Base-by-base conservation (phyloP, 1,140 invertebrate species). In the Aphis gossypii region DNA sequence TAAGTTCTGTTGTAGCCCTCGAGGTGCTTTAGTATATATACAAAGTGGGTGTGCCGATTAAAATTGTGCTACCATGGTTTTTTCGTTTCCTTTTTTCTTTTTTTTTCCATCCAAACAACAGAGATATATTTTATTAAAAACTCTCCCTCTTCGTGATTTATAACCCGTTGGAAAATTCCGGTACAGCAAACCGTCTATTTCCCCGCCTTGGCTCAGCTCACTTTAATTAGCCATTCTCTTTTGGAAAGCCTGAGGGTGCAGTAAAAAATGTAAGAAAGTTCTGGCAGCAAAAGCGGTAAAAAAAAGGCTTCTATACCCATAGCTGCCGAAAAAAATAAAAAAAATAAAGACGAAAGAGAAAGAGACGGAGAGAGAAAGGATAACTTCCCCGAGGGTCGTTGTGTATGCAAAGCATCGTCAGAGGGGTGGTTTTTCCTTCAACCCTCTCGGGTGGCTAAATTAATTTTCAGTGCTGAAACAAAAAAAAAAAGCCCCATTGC, bases 71-170 rank as follows among this genome's bases (percentile, higher is more conserved):
- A 93, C 48, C 35, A 83, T 38, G 92, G 76, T 48, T 93, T 93
- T 93, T 84, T 51, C 68, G 56, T 38, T 92, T 92, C 35, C 76
- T 92, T 41, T 54, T 41, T 51, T 51, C 14, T 51, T 48, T 51
- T 30, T 30, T 46, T 82, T 76, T 44, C 48, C 92, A 54, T 93
- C 92, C 76, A 30, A 56, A 84, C 92, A 51, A 93, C 90, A 86
- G 82, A 93, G 92, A 93, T 86, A 93, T 93, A 93, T 93, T 93
- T 93, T 93, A 93, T 93, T 93, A 93, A 93, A 93, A 93, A 93
- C 92, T 93, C 92, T 93, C 92, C 92, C 92, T 93, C 48, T 56
- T 86, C 82, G 92, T 93, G 92, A 93, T 93, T 93, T 93, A 93
- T 93, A 93, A 93, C 92, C 92, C 92, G 92, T 93, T 93, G 92